Evolutionary conservation across 2,113 vertebrate species (phyloP).

Genomic region (Argyrosomus japonicus): DNA sequence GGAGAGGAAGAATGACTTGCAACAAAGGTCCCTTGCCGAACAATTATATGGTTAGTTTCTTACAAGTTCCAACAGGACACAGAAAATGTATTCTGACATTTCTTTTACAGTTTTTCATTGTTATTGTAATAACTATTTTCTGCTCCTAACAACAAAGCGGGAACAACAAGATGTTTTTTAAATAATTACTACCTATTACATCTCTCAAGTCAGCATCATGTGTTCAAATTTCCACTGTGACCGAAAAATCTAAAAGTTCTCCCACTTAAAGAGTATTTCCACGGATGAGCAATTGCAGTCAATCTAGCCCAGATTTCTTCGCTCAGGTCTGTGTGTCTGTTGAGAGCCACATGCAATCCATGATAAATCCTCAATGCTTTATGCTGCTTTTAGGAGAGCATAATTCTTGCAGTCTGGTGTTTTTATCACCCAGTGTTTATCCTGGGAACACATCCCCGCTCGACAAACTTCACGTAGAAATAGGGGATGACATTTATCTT

Average conservation of each 20-base stretch:
- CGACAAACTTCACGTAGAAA: conserved; percentile 55
- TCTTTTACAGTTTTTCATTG: background rate
- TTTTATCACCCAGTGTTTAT: conserved; percentile 77
- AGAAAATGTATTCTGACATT: too few species aligned
- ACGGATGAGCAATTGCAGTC: conserved; percentile 12
- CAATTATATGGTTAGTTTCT: background rate
- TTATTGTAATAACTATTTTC: background rate
- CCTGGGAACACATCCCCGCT: conserved; percentile 59
- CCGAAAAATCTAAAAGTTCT: background rate
- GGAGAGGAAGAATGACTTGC: background rate
- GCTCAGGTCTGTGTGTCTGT: conserved; percentile 1
- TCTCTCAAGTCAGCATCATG: background rate
- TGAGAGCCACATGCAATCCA: conserved; percentile 31
- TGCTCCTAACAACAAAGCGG: background rate
- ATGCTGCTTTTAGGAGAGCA: conserved; percentile 76
- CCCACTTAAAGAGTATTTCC: conserved; percentile 4
- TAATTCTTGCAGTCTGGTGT: conserved; percentile 67
- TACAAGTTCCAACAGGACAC: background rate
- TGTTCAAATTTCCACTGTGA: background rate
- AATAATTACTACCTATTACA: background rate
- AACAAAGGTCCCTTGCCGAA: background rate
- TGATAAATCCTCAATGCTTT: conserved; percentile 55
- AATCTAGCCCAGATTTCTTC: conserved; percentile 21
- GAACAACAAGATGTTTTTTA: background rate
- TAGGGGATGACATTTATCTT: conserved; percentile 67